Conservation (phyloP, 2,113 vertebrate species). For the Burhinus bistriatus region DNA sequence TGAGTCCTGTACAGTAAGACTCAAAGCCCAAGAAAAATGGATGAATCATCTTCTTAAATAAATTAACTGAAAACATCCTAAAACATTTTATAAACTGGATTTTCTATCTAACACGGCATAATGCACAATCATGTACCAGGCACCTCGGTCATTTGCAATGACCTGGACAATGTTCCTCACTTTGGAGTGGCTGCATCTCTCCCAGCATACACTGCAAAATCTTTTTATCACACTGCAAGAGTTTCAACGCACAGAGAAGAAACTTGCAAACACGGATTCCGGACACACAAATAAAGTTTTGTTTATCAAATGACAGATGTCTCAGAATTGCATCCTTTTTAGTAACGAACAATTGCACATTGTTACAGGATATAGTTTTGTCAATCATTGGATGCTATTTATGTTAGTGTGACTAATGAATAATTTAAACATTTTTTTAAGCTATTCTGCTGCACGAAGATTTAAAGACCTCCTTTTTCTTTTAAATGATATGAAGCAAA, state of each 20-base stretch:
- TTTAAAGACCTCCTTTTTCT: slow-evolving; percentile 7
- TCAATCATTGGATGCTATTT: neutral
- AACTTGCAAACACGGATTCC: neutral
- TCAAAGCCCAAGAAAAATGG: neutral
- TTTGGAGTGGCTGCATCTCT: neutral
- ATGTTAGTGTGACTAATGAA: slow-evolving; percentile 32
- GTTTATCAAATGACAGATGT: neutral
- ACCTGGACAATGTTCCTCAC: neutral
- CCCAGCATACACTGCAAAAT: neutral
- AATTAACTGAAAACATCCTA: neutral
- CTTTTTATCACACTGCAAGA: neutral
- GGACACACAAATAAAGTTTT: neutral
- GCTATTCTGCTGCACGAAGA: neutral
- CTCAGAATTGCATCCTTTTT: slow-evolving; percentile 3
- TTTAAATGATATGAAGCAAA: slow-evolving; percentile 42
- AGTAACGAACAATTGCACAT: neutral
- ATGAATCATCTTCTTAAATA: neutral
- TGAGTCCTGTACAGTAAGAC: neutral
- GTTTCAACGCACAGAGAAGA: neutral
- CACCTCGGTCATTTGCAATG: neutral
- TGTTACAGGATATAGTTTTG: neutral
- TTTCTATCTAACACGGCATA: neutral
- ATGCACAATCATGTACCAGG: neutral
- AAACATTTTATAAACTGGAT: neutral
- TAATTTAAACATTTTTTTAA: slow-evolving; percentile 20